phyloP scores from a whole-genome alignment of 2,113 vertebrate species.

The Stomatorhinus ivindoensis region DNA sequence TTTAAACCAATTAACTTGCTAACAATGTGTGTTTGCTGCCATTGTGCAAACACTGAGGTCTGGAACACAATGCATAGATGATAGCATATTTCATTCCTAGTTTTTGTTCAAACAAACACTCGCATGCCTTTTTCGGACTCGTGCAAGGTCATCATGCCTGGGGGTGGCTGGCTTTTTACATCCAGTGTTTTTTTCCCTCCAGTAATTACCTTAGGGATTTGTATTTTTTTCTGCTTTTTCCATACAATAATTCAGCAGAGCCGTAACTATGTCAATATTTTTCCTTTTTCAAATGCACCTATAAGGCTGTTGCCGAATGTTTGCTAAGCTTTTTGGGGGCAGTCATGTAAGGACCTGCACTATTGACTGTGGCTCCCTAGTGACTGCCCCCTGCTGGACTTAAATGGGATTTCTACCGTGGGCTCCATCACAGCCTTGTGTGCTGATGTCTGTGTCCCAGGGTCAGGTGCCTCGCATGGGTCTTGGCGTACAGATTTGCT shows the following conservation, averaged over 20 bases:
- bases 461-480: neutral
- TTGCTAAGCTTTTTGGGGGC: neutral
- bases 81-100: neutral
- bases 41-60: neutral
- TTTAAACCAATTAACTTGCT: neutral
- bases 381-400: neutral
- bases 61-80: neutral
- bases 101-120: conserved; percentile 8
- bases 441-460: neutral
- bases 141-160: neutral
- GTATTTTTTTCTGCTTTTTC: neutral
- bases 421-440: neutral
- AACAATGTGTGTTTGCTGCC: neutral
- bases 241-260: neutral
- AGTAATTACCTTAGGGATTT: neutral
- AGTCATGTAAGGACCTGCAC: neutral
- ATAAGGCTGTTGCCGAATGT: neutral
- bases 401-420: neutral
- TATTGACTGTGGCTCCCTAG: neutral
- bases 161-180: neutral
- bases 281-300: neutral
- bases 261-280: neutral
- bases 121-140: neutral
- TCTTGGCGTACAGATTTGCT: neutral
- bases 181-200: neutral